A percentile compares a stretch with the other conserved stretches of the same genome.
Evolutionary conservation across 1,140 invertebrate genomes (phyloP).

Genomic region (Drosophila novamexicana): DNA sequence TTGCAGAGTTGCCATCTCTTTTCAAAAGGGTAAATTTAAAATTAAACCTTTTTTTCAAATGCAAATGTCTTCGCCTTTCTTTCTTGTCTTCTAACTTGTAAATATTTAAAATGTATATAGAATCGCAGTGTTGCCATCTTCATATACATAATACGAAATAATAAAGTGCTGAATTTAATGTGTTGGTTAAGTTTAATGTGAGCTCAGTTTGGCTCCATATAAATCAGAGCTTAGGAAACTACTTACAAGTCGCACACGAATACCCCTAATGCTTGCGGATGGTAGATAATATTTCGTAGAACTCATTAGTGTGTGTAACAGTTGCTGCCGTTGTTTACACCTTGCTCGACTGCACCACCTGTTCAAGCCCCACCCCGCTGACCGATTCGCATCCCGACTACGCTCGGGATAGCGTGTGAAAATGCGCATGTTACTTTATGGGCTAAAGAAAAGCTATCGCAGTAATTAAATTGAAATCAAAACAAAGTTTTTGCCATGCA

Average conservation of each 20-base stretch:
- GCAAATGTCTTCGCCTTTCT: too few relatives aligned
- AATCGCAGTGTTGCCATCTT: too few relatives aligned
- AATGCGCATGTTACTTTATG: conserved; percentile 25
- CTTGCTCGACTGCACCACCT: conserved; percentile 35
- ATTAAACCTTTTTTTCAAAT: too few relatives aligned
- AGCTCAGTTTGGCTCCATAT: not conserved
- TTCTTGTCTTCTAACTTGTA: too few relatives aligned
- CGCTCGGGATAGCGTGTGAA: conserved; percentile 52
- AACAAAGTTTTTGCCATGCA: conserved; percentile 29
- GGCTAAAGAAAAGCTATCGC: conserved; percentile 35
- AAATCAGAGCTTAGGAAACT: not conserved
- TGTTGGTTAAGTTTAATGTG: too few relatives aligned
- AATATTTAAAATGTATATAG: too few relatives aligned
- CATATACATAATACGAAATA: too few relatives aligned
- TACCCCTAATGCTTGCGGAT: conserved; percentile 33
- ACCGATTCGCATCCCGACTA: not conserved
- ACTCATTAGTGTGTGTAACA: conserved; percentile 62
- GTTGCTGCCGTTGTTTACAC: conserved; percentile 46
- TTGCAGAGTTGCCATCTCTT: too few relatives aligned
- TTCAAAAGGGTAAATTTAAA: too few relatives aligned
- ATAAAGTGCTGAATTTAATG: too few relatives aligned
- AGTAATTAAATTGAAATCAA: conserved; percentile 77
- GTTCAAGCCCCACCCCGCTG: not conserved
- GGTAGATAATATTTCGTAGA: conserved; percentile 40
- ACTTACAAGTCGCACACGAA: not conserved